phyloP scores from a whole-genome alignment of 2,113 vertebrate genomes.

The Clarias magur region DNA sequence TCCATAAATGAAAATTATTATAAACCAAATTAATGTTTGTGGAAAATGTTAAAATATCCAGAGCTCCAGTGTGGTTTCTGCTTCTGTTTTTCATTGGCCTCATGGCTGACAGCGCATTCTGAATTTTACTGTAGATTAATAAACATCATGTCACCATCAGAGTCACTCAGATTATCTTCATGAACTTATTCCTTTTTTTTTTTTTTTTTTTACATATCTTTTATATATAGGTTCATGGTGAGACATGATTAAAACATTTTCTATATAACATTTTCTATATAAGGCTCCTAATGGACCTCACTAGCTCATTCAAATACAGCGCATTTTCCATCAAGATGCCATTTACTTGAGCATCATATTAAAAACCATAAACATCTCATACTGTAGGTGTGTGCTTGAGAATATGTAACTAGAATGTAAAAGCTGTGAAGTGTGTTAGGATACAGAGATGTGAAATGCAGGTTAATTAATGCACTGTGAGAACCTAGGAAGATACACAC shows the following conservation, averaged over 20 bases:
- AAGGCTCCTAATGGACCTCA: background rate
- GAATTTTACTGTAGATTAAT: background rate
- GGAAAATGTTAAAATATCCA: too few relatives aligned
- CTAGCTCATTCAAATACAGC: background rate
- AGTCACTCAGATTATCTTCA: background rate
- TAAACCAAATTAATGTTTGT: too few relatives aligned
- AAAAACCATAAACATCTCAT: background rate
- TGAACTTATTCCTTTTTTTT: too few relatives aligned
- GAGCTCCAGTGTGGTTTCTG: too few relatives aligned
- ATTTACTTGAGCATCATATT: background rate
- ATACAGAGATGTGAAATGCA: slow-evolving; percentile 56
- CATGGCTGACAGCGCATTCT: background rate
- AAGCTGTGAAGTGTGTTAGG: slow-evolving; percentile 45
- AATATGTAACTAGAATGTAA: background rate
- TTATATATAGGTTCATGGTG: background rate
- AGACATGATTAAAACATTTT: too few relatives aligned
- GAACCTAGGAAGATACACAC: slow-evolving; percentile 10
- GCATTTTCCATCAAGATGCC: background rate
- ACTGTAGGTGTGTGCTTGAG: background rate
- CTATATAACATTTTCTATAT: too few relatives aligned
- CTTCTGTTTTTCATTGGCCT: too few relatives aligned
- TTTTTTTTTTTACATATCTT: background rate
- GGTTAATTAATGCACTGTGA: slow-evolving; percentile 55
- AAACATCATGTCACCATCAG: background rate
- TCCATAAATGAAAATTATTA: too few relatives aligned